These are phyloP conservation scores for Platichthys stellatus DNA, from an alignment of 2,113 vertebrate genomes.

Conservation along the genomic window DNA sequence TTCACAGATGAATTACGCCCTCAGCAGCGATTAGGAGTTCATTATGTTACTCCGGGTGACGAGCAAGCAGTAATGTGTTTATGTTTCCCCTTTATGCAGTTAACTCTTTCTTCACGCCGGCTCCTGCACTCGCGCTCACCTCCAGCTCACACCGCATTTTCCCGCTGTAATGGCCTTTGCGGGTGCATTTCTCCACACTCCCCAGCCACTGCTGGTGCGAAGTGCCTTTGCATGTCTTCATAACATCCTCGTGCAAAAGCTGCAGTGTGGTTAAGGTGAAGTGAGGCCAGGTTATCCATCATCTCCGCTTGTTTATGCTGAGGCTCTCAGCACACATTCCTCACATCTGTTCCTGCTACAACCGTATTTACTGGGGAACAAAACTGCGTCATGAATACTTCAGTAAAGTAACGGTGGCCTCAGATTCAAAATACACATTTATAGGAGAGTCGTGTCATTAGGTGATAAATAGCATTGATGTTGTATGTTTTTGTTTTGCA, in stretches of 20 bases:
- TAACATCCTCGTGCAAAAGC: conserved; percentile 23
- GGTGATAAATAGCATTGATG: conserved; percentile 9
- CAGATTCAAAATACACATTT: background rate
- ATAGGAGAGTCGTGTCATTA: background rate
- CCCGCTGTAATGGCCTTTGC: conserved; percentile 42
- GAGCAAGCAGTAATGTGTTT: conserved; percentile 79
- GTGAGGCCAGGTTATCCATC: conserved; percentile 5
- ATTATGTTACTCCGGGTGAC: conserved; percentile 77
- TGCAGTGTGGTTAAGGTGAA: conserved; percentile 29
- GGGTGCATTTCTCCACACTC: conserved; percentile 38
- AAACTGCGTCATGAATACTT: background rate
- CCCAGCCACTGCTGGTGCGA: conserved; percentile 43
- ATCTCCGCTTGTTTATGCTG: conserved; percentile 9
- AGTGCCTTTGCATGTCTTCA: conserved; percentile 57
- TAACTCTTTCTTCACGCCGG: conserved; percentile 68
- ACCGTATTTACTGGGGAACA: background rate
- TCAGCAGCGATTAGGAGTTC: conserved; percentile 82
- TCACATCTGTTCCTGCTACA: conserved; percentile 1
- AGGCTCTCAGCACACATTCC: conserved; percentile 2
- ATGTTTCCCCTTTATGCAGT: conserved; percentile 77
- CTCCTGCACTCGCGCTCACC: conserved; percentile 40
- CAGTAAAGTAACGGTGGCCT: background rate
- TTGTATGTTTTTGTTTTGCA: conserved; percentile 3
- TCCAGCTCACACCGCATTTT: conserved; percentile 34
- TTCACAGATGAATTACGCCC: conserved; percentile 82